Base-by-base conservation (phyloP, 2,888 invertebrate genomes). In the Drosophila prolongata region DNA sequence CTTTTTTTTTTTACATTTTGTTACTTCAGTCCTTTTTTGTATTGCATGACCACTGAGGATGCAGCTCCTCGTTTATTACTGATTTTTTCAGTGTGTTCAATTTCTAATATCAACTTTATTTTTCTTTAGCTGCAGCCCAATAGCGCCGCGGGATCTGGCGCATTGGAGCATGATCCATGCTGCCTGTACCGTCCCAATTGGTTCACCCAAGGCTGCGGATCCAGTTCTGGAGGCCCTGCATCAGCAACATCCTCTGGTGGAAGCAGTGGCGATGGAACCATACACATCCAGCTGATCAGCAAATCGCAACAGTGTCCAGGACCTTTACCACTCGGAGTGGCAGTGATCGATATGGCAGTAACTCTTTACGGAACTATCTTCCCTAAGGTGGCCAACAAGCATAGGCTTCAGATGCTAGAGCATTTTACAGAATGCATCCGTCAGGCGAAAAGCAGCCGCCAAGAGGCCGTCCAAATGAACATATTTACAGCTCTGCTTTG, bases 381-480 rank as follows among this genome's bases (percentile, higher is more conserved):
- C 92, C 97, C 98, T 0, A 94, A 97, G 71, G 98, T 99, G 13
- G 97, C 98, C 34, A 96, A 97, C 89, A 99, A 99, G 90, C 99
- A 99, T 92, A 95, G 98, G 54, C 94, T 98, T 61, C 99, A 99
- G 93, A 98, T 99, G 96, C 93, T 99, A 56, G 98, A 98, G 78
- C 99, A 99, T 91, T 99, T 99, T 91, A 95, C 95, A 24, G 99
- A 99, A 91, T 98, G 98, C 91, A 97, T 99, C 80, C 95, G 96
- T 83, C 97, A 98, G 90, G 97, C 98, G 0, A 98, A 98, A 90
- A 97, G 97, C 11, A 95, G 96, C 0, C 94, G 98, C 11, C 98
- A 98, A 89, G 98, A 99, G 91, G 98, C 98, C 1, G 96, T 96
- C 16, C 98, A 99, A 92, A 96, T 98, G 93, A 99, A 99, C 92